A percentile compares a stretch with the other conserved stretches of the same genome.
Evolutionary conservation across 2,797 vertebrate species (phyloP).

Genomic region (Aselliscus stoliczkanus): DNA sequence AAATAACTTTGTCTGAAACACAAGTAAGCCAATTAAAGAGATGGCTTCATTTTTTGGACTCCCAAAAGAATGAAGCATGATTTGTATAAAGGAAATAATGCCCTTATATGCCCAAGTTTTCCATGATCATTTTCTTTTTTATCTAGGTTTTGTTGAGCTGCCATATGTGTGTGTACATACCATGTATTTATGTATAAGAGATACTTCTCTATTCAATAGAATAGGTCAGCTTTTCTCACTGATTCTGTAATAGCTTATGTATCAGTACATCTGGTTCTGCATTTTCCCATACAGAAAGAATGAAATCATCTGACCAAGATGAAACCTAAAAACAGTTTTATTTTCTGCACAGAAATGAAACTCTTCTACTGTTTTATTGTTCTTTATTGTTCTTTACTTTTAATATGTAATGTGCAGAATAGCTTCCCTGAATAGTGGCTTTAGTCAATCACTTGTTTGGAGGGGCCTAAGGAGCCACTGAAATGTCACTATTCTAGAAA

Average conservation of each 20-base stretch:
- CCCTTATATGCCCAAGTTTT: not conserved
- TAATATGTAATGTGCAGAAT: not conserved
- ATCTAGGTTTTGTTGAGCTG: not conserved
- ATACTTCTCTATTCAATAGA: not conserved
- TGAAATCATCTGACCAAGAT: constrained; percentile 26
- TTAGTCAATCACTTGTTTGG: not conserved
- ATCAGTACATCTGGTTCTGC: not conserved
- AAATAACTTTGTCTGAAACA: constrained; percentile 31
- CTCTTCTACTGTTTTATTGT: not conserved
- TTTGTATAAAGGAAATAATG: constrained; percentile 40
- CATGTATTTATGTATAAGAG: not conserved
- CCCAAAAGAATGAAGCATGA: not conserved
- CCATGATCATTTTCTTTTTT: not conserved
- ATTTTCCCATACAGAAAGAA: constrained; percentile 16
- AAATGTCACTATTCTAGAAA: not conserved
- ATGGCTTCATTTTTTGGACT: constrained; percentile 28
- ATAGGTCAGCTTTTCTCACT: not conserved
- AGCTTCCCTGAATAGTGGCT: not conserved
- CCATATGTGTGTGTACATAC: too few species aligned
- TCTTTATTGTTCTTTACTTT: not conserved
- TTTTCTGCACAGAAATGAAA: constrained; percentile 9
- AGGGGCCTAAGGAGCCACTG: not conserved
- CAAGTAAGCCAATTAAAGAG: constrained; percentile 32
- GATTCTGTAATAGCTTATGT: not conserved
- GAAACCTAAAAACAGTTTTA: constrained; percentile 38